These are phyloP conservation scores for Cossypha polioptera DNA, from an alignment of 2,797 vertebrate species.

Conservation along the genomic window DNA sequence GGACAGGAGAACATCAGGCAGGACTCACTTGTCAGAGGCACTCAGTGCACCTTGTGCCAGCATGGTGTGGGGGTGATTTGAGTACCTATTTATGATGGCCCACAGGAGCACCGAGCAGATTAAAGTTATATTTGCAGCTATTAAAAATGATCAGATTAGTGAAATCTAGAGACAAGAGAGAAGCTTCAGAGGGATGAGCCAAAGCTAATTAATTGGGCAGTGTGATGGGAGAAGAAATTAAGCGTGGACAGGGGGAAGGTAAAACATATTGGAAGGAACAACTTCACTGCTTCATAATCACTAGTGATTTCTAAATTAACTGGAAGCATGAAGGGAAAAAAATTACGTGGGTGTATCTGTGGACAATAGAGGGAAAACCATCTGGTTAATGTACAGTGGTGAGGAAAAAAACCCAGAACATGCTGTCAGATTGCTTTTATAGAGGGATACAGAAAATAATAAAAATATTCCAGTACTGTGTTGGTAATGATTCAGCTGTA, in stretches of 20 bases:
- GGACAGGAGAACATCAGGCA: background rate
- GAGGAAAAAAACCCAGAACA: background rate
- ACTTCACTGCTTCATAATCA: slow-evolving; percentile 7
- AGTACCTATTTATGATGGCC: background rate
- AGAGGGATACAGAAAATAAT: slow-evolving; percentile 25
- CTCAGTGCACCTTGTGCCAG: fast-evolving
- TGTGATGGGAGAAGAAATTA: slow-evolving; percentile 25
- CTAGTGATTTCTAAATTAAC: slow-evolving; percentile 54
- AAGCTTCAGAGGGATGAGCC: slow-evolving; percentile 9
- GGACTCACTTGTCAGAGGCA: background rate
- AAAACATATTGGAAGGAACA: slow-evolving; percentile 44
- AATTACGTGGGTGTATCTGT: slow-evolving; percentile 52
- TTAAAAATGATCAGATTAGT: slow-evolving; percentile 16
- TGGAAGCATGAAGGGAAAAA: slow-evolving; percentile 19
- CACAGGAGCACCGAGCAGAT: background rate
- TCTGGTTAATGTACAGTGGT: slow-evolving; percentile 62
- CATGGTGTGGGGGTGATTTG: background rate
- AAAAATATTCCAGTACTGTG: slow-evolving; percentile 43
- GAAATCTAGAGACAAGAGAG: background rate
- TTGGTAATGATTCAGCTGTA: slow-evolving; percentile 40
- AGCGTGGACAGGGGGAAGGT: slow-evolving; percentile 20
- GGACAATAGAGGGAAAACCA: slow-evolving; percentile 60
- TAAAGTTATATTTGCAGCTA: slow-evolving; percentile 11
- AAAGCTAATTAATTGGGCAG: slow-evolving; percentile 51
- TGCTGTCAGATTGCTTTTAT: slow-evolving; percentile 24